These are phyloP conservation scores for Acestrorhynchus altus DNA, from an alignment of 2,797 vertebrate genomes.

Conservation along the genomic window DNA sequence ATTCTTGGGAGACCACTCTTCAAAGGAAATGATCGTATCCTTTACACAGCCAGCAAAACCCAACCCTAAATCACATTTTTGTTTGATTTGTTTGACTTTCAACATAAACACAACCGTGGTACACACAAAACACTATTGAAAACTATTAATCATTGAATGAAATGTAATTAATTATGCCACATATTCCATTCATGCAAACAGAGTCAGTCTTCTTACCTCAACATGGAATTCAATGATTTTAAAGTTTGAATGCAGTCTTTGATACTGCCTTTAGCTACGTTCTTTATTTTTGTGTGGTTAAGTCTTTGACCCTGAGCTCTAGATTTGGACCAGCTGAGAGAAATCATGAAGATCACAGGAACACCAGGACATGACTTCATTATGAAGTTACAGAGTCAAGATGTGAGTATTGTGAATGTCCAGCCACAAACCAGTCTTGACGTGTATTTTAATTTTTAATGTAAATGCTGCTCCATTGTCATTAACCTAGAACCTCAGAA, in stretches of 20 bases:
- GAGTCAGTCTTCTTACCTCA: no score
- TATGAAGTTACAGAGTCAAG: conserved; percentile 89
- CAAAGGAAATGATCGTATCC: conserved; percentile 98
- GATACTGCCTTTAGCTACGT: neutral
- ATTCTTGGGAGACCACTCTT: conserved; percentile 91
- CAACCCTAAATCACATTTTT: neutral
- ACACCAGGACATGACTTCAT: conserved; percentile 92
- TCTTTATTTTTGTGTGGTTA: neutral
- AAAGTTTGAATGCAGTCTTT: neutral
- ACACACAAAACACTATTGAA: no score
- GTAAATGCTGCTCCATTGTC: no score
- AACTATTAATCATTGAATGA: no score
- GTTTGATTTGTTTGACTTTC: neutral
- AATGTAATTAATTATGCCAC: no score
- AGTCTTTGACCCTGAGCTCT: conserved; percentile 59
- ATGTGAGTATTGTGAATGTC: conserved; percentile 79
- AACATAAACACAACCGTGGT: neutral
- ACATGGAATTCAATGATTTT: no score
- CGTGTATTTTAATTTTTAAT: no score
- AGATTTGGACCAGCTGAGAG: conserved; percentile 96
- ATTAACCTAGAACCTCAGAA: no score
- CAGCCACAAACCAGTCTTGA: neutral
- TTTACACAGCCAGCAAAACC: conserved; percentile 15
- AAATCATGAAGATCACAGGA: conserved; percentile 97
- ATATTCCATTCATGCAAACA: no score